A percentile compares a stretch with the other conserved stretches of the same genome.
Conservation (phyloP, 2,888 invertebrate genomes). For the Cerastis rubricosa region DNA sequence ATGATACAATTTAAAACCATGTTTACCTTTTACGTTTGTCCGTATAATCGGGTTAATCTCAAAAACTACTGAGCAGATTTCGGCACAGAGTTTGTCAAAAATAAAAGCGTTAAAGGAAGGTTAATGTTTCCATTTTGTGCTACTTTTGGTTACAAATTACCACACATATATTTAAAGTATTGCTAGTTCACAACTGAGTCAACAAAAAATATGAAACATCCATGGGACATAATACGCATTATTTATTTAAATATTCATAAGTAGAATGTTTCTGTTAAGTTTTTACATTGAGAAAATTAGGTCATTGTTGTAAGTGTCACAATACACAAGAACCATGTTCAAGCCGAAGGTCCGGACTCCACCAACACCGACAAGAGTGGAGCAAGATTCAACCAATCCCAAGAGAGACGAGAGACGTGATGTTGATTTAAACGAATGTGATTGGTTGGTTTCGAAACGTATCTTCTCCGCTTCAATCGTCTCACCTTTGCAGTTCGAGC, state of each 20-base stretch:
- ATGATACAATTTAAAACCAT: neutral
- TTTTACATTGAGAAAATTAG: neutral
- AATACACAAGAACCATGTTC: neutral
- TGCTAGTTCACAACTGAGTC: constrained; percentile 24
- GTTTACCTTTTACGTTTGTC: neutral
- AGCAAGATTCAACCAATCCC: too few species aligned
- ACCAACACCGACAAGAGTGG: too few species aligned
- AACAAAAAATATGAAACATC: constrained; percentile 7
- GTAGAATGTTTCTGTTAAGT: neutral
- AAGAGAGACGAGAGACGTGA: too few species aligned
- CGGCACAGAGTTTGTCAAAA: neutral
- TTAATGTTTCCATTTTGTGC: neutral
- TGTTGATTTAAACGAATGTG: too few species aligned
- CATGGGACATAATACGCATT: neutral
- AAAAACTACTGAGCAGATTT: neutral
- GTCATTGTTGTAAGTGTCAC: neutral
- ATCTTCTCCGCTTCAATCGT: too few species aligned
- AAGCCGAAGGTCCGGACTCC: too few species aligned
- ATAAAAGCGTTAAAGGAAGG: neutral
- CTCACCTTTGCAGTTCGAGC: too few species aligned
- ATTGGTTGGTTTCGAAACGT: too few species aligned
- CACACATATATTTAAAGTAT: neutral
- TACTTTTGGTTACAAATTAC: constrained; percentile 2
- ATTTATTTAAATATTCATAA: constrained; percentile 21
- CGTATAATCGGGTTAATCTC: constrained; percentile 1